Evolutionary conservation across 2,888 invertebrate species (phyloP), one percentile per base, ranked within the genome.

Genomic region (Hirudinaria manillensis): DNA sequence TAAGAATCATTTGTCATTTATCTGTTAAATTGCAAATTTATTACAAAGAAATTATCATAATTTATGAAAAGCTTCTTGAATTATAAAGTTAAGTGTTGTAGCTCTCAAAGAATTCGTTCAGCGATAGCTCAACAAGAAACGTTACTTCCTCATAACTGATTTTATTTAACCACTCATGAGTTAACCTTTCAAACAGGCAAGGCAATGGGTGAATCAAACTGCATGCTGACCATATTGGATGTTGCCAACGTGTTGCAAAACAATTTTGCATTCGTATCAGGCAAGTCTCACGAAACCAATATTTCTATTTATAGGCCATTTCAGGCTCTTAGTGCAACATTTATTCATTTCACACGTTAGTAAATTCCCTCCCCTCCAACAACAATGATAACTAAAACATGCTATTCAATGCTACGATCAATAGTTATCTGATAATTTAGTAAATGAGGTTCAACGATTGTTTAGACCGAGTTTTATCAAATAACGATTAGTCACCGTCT

Each of bases 261-360:
- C 77, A 92, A 93, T 87, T 94, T 92, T 87, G 93, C 93, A 78
- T 90, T 93, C 83, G 91, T 94, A 80, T 92, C 94, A 78, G 95
- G 89, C 89, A 82, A 84, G 82, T 80, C 45, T 45, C 45, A 45
- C 6, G 45, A 45, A 45, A 7, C 45, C 16, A 4, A 29, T 65
- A 65, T 36, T 70, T 67, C 66, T 38, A 74, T 61, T 72, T 45
- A 45, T 45, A 45, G 13, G 16, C 16, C n/a, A n/a, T n/a, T n/a
- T 10, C 16, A 16, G 10, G 45, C 45, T 45, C 45, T 45, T 45
- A 16, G 45, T 45, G 45, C 45, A 45, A 45, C 10, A 45, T 45
- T n/a, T 45, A 45, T 45, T 45, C 45, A 7, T 7, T 45, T 45
- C n/a, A n/a, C n/a, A n/a, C n/a, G 13, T 45, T 7, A 16, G 10